Evolutionary conservation across 2,888 invertebrate genomes (phyloP).

Genomic region (Himalopsyche tibetana): DNA sequence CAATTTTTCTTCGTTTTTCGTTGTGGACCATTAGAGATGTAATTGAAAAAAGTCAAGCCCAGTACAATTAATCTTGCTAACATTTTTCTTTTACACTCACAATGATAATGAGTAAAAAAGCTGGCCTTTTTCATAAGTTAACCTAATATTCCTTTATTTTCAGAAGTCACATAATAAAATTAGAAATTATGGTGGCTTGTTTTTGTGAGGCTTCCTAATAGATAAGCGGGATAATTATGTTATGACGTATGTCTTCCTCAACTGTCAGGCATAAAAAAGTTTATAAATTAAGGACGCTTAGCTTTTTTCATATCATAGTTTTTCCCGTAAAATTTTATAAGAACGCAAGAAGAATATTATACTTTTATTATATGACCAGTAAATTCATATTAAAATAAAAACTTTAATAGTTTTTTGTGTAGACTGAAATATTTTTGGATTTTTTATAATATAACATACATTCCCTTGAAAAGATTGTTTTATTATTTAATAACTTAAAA

Average conservation of each 20-base stretch:
- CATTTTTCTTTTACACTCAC: conserved; percentile 55
- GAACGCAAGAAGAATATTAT: no score
- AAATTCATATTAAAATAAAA: no score
- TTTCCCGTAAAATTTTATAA: no score
- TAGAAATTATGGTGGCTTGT: not conserved
- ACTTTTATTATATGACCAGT: no score
- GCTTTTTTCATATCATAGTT: no score
- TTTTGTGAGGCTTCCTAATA: not conserved
- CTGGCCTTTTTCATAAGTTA: conserved; percentile 1
- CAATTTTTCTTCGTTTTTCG: conserved; percentile 56
- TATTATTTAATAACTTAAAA: no score
- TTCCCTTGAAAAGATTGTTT: no score
- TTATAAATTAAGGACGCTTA: no score
- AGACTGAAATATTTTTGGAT: no score
- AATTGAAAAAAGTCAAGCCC: conserved; percentile 58
- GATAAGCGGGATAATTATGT: not conserved
- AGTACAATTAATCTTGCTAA: conserved; percentile 58
- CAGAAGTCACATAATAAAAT: conserved; percentile 9
- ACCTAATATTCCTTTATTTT: not conserved
- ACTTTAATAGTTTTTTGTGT: no score
- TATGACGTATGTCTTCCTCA: not conserved
- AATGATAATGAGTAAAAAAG: conserved; percentile 54
- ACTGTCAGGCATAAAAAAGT: no score
- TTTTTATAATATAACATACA: no score
- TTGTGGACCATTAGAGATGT: conserved; percentile 55